Conservation (phyloP, 2,113 vertebrate genomes). For the Odobenus rosmarus region DNA sequence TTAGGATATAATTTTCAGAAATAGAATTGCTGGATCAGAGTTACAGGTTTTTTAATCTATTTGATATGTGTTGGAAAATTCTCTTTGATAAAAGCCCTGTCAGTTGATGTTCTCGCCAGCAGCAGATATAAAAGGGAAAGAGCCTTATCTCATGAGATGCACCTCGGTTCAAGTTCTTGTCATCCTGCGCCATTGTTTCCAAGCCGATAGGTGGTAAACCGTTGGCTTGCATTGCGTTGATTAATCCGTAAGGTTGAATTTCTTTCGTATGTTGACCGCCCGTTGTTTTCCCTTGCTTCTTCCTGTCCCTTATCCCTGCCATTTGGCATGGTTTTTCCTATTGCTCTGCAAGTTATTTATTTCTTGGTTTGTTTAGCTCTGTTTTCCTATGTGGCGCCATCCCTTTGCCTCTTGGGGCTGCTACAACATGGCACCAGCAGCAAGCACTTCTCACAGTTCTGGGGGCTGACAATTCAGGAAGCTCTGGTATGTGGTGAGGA, state of each 20-base stretch:
- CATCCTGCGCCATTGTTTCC: background rate
- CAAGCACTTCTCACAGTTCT: background rate
- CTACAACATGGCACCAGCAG: accelerated
- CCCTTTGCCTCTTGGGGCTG: background rate
- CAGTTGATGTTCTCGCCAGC: background rate
- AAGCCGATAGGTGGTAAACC: background rate
- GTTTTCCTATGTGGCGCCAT: background rate
- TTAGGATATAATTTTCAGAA: background rate
- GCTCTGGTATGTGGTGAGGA: background rate
- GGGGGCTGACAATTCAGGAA: background rate
- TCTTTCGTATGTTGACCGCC: too few relatives aligned
- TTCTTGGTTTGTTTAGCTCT: background rate
- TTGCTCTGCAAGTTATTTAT: background rate
- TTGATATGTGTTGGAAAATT: background rate
- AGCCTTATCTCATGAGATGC: background rate
- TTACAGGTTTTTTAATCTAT: background rate
- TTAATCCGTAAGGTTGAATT: background rate
- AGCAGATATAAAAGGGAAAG: background rate
- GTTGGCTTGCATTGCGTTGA: background rate
- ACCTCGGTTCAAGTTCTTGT: background rate
- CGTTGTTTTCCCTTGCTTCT: background rate
- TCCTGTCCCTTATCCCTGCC: background rate
- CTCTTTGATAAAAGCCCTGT: background rate
- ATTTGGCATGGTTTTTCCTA: too few relatives aligned
- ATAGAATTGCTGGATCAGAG: background rate